Percentiles rank a stretch among this genome's conserved stretches.
phyloP scores from a whole-genome alignment of 2,888 invertebrate species.

The Melinopterus prodromus region DNA sequence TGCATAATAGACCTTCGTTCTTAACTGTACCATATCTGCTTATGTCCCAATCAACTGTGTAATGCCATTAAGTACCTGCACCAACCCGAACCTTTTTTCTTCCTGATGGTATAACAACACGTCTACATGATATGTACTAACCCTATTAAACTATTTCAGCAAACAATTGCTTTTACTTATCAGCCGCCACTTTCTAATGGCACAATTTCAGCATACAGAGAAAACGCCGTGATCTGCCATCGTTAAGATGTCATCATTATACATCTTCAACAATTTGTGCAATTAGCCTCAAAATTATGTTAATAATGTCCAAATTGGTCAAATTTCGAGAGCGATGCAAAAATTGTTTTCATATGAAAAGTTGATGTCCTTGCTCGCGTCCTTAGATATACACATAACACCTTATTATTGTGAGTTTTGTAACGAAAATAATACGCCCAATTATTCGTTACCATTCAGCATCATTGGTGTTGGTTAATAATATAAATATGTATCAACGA shows the following conservation, averaged over 20 bases:
- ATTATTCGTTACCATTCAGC: neutral
- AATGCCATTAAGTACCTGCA: too few species aligned
- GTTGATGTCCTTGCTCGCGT: neutral
- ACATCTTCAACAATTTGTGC: neutral
- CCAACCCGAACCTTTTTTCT: neutral
- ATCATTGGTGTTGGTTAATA: neutral
- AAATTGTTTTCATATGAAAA: neutral
- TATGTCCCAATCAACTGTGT: too few species aligned
- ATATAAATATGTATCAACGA: too few species aligned
- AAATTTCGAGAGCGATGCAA: neutral
- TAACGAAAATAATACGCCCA: neutral
- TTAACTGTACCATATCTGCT: too few species aligned
- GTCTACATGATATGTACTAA: neutral
- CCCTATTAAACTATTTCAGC: slow-evolving; percentile 13
- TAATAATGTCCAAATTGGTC: neutral
- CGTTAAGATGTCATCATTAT: neutral
- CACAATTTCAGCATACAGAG: neutral
- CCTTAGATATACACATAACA: neutral
- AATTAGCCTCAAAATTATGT: neutral
- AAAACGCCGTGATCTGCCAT: neutral
- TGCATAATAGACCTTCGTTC: too few species aligned
- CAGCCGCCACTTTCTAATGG: slow-evolving; percentile 14
- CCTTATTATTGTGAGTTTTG: neutral
- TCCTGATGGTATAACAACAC: neutral
- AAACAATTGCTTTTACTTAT: slow-evolving; percentile 14